phyloP scores from a whole-genome alignment of 2,888 invertebrate species.

The Lingula anatina region DNA sequence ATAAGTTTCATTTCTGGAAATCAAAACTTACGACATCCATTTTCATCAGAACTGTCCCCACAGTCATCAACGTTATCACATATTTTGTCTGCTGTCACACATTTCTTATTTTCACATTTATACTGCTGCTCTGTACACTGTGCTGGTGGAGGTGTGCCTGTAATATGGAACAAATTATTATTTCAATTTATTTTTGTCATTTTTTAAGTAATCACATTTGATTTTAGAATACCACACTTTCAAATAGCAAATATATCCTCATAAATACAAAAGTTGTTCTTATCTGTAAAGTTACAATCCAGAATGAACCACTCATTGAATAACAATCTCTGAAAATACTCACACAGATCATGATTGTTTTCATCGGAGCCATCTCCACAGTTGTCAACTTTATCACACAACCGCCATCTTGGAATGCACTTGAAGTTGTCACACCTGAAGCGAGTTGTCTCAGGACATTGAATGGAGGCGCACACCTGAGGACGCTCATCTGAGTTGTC shows the following conservation, averaged over 20 bases:
- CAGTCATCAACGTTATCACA: conserved; percentile 45
- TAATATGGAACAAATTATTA: neutral
- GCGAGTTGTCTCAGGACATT: conserved; percentile 23
- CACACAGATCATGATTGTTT: conserved; percentile 28
- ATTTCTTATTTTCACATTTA: conserved; percentile 71
- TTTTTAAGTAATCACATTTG: no score
- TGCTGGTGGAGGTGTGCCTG: conserved; percentile 55
- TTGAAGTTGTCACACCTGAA: conserved; percentile 42
- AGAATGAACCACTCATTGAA: no score
- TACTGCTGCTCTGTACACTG: conserved; percentile 62
- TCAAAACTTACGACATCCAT: conserved; percentile 69
- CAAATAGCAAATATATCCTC: no score
- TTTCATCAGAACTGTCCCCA: conserved; percentile 42
- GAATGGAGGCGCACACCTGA: conserved; percentile 26
- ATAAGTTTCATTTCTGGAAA: no score
- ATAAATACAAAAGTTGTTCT: no score
- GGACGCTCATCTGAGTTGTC: conserved; percentile 46
- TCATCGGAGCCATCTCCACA: conserved; percentile 66
- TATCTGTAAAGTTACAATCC: conserved; percentile 2
- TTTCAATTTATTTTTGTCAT: no score
- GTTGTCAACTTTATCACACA: conserved; percentile 75
- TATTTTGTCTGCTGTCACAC: conserved; percentile 27
- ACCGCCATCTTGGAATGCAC: conserved; percentile 53
- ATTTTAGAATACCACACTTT: no score
- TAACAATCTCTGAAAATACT: no score